Base-by-base conservation (phyloP, 2,888 invertebrate genomes). In the Eupsilia transversa region DNA sequence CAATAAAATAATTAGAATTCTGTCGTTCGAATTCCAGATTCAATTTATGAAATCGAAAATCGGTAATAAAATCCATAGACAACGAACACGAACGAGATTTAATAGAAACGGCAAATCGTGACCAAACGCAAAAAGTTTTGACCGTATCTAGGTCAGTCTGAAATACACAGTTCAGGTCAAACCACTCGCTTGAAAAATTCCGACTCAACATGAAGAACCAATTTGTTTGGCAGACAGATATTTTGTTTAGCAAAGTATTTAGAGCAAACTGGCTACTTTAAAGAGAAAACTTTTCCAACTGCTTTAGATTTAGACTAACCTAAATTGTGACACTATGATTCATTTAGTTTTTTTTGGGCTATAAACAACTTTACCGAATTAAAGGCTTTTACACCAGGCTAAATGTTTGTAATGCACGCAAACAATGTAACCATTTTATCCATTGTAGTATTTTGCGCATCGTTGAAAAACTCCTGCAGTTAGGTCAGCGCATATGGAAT, bases 121-220 rank as follows among this genome's bases (percentile, higher is more conserved):
- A 81, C 81, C 64, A 71, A 84, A 87, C 74, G 80, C 41, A 56
- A 74, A 84, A 84, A 74, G 73, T 80, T 82, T 78, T 41, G 38
- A 20, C 65, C 60, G 74, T 71, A 89, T 86, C 80, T 89, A 87
- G 91, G 91, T 89, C 91, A 85, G 75, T 10, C 87, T 86, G 86
- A 87, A 89, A 86, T 75, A 83, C 74, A 77, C 80, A 80, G 77
- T 66, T 67, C 83, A 80, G 90, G 89, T 89, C 88, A 88, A 85
- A 80, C 85, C 85, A 84, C 87, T 87, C 83, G 80, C 64, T 80
- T 82, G 85, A 74, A 79, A 87, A 83, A 85, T 79, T 79, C 76
- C 72, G 59, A 70, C 61, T 71, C 70, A 71, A 82, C 77, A 61
- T 64, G 76, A 79, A 79, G 74, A 68, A 67, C 82, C 80, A 86